These are phyloP conservation scores for Stichopus chloronotus DNA, from an alignment of 35 echinoderm and acorn worm species.

Conservation along the genomic window DNA sequence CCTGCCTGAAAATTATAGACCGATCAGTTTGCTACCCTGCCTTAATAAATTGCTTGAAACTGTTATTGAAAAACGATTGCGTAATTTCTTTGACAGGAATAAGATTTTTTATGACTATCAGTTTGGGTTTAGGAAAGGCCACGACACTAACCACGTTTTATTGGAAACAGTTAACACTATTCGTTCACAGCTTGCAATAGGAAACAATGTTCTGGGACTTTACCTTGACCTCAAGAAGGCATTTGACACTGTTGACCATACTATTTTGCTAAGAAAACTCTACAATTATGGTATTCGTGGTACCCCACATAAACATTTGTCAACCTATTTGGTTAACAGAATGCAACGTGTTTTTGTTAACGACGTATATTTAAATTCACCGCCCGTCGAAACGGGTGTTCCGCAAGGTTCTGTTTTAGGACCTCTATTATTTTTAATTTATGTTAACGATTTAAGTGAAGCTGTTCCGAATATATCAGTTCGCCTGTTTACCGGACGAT, in stretches of 20 bases:
- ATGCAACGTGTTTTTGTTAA: background rate
- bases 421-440: background rate
- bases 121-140: background rate
- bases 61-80: background rate
- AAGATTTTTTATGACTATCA: background rate
- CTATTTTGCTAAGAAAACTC: background rate
- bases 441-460: background rate
- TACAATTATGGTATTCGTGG: background rate
- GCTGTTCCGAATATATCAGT: background rate
- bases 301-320: background rate
- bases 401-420: background rate
- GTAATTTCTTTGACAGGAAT: background rate
- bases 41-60: background rate
- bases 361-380: background rate
- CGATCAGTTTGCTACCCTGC: background rate
- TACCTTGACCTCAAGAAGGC: background rate
- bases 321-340: background rate
- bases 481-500: background rate
- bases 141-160: background rate
- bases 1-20: slow-evolving; percentile 2
- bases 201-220: background rate
- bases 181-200: background rate
- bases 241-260: background rate
- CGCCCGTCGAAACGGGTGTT: background rate
- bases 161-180: background rate